Evolutionary conservation across 2,113 vertebrate species (phyloP).

Genomic region (Albula goreensis): DNA sequence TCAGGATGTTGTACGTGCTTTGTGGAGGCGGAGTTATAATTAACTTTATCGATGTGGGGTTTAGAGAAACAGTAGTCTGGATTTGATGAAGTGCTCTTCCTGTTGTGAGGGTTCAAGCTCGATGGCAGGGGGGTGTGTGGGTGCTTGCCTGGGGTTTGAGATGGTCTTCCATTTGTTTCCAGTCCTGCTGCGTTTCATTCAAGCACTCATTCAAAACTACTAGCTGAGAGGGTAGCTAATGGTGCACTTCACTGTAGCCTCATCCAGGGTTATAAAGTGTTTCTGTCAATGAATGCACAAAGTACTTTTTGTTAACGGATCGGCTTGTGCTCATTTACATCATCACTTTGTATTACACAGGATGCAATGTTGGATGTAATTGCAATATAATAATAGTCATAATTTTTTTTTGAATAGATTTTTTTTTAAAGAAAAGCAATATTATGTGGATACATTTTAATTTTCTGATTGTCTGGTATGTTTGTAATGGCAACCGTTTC

Average conservation of each 20-base stretch:
- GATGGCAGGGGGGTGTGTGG: too few species aligned
- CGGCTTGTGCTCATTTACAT: slow-evolving; percentile 27
- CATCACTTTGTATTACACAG: slow-evolving; percentile 27
- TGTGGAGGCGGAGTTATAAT: neutral
- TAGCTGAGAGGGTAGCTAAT: neutral
- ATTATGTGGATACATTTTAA: slow-evolving; percentile 20
- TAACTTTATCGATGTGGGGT: neutral
- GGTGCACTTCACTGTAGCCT: slow-evolving; percentile 36
- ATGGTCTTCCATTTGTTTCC: neutral
- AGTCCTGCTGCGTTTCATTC: neutral
- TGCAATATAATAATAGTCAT: slow-evolving; percentile 23
- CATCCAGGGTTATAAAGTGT: slow-evolving; percentile 40
- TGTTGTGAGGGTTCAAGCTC: neutral
- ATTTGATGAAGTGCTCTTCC: neutral
- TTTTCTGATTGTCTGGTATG: neutral
- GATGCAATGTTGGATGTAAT: slow-evolving; percentile 37
- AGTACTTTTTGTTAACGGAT: slow-evolving; percentile 39
- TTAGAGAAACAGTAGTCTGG: neutral
- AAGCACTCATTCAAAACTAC: neutral
- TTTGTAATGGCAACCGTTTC: neutral
- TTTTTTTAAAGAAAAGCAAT: slow-evolving; percentile 10
- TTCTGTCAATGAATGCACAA: slow-evolving; percentile 61
- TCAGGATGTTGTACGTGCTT: neutral
- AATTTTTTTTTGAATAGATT: slow-evolving; percentile 21
- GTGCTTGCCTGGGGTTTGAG: too few species aligned